These are phyloP conservation scores for Pelvicachromis taeniatus DNA, from an alignment of 2,113 vertebrate species.

Conservation along the genomic window DNA sequence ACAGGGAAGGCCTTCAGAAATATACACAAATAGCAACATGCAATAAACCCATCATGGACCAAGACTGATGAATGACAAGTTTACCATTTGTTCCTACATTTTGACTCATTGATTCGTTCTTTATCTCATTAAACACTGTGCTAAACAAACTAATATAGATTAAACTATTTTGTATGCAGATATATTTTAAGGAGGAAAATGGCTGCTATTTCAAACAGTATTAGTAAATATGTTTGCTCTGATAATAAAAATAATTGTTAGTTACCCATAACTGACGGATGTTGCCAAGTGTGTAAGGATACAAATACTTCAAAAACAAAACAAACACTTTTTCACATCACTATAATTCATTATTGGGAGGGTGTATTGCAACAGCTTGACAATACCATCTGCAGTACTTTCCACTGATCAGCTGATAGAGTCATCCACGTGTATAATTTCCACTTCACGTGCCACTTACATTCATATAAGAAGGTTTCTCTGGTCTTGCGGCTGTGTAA, in stretches of 20 bases:
- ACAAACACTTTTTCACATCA: background rate
- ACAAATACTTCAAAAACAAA: background rate
- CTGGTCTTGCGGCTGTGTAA: background rate
- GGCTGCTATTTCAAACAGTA: background rate
- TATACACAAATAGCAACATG: background rate
- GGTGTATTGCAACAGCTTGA: background rate
- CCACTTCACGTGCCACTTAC: background rate
- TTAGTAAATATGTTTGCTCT: background rate
- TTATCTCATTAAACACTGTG: background rate
- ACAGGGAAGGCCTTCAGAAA: background rate
- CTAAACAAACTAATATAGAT: background rate
- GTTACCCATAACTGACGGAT: background rate
- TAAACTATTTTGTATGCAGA: background rate
- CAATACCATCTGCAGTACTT: background rate
- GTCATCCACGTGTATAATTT: background rate
- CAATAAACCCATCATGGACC: background rate
- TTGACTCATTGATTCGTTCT: background rate
- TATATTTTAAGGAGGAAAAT: background rate
- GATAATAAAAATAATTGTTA: background rate
- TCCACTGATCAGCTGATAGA: background rate
- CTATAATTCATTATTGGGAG: background rate
- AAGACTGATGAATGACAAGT: background rate
- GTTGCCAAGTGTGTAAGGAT: background rate
- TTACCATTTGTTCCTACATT: background rate
- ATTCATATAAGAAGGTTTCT: background rate